Conservation (phyloP, 2,888 invertebrate species). For the Phyto melanocephala region DNA sequence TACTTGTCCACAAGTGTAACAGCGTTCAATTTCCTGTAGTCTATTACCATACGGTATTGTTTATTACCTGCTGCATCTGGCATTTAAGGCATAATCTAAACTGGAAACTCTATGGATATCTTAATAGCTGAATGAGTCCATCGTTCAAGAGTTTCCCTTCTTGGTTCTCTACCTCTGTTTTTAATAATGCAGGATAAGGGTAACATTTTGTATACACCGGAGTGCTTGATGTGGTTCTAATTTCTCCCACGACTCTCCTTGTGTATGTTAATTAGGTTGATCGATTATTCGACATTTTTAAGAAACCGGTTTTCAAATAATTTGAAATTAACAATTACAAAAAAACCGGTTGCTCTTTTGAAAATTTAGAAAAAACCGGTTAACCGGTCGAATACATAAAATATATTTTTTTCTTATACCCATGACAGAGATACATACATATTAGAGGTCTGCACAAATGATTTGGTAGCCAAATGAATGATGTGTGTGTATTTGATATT, state of each 20-base stretch:
- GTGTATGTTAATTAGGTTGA: background rate
- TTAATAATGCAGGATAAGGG: conserved; percentile 21
- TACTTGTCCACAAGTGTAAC: background rate
- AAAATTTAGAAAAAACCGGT: too few relatives aligned
- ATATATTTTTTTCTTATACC: too few relatives aligned
- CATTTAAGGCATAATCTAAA: background rate
- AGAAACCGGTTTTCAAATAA: too few relatives aligned
- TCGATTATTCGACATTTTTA: too few relatives aligned
- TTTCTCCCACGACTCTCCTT: conserved; percentile 7
- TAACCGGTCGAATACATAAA: too few relatives aligned
- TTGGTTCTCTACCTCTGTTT: conserved; percentile 21
- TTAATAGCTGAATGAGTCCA: background rate
- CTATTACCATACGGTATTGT: background rate
- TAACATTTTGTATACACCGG: conserved; percentile 35
- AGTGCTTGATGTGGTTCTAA: conserved; percentile 5
- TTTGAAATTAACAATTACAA: too few relatives aligned
- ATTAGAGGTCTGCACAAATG: too few relatives aligned
- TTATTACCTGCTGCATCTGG: background rate
- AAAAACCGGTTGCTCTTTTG: too few relatives aligned
- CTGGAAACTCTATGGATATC: background rate
- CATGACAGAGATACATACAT: too few relatives aligned
- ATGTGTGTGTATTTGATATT: too few relatives aligned
- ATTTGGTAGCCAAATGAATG: too few relatives aligned
- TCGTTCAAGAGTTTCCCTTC: conserved; percentile 9
- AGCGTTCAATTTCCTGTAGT: background rate